Conservation (phyloP, 2,113 vertebrate species). For the Tragulus kanchil region DNA sequence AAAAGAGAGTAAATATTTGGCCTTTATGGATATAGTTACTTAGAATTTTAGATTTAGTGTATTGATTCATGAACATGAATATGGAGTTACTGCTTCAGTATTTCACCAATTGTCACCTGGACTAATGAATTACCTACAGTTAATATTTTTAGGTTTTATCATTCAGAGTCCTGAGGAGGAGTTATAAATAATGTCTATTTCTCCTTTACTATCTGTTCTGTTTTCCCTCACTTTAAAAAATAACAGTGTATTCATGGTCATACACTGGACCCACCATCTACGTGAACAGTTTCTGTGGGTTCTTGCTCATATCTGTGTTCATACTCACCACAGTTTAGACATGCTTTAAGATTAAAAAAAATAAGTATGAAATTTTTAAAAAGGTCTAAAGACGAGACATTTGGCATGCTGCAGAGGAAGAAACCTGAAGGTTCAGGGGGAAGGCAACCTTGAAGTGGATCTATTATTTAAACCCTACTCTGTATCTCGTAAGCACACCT, state of each 20-base stretch:
- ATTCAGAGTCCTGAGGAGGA: background rate
- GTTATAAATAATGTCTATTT: background rate
- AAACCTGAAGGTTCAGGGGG: background rate
- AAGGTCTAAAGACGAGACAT: background rate
- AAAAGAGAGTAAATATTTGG: background rate
- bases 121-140: background rate
- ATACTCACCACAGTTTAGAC: background rate
- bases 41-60: background rate
- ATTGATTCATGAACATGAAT: background rate
- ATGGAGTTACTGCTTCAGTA: background rate
- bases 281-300: constrained; percentile 22
- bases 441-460: background rate
- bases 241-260: background rate
- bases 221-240: background rate
- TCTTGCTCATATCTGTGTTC: constrained; percentile 21
- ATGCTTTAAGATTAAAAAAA: constrained; percentile 67
- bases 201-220: background rate
- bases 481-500: background rate
- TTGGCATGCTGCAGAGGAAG: background rate
- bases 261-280: background rate
- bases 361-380: background rate
- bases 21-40: background rate
- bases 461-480: background rate
- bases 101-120: background rate
- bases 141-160: background rate